Percentiles rank a stretch among this genome's conserved stretches.
Evolutionary conservation across 2,113 vertebrate species (phyloP).

Genomic region (Misgurnus mizolepis): DNA sequence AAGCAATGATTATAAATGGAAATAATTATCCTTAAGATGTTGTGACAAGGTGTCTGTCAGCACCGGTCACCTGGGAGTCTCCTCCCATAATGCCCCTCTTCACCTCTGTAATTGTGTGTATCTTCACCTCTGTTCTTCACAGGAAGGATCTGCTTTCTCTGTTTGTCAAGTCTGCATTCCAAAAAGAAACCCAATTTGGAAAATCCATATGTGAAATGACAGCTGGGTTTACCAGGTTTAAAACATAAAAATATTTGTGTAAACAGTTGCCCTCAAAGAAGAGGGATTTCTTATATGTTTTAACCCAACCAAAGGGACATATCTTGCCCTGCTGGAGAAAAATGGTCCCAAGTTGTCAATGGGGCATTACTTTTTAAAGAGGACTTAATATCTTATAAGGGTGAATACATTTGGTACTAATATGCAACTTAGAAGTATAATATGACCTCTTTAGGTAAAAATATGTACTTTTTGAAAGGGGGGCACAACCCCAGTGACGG

Average conservation of each 20-base stretch:
- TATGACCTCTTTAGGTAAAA: too few species aligned
- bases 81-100: slow-evolving; percentile 46
- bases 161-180: slow-evolving; percentile 8
- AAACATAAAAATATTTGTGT: slow-evolving; percentile 3
- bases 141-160: slow-evolving; percentile 35
- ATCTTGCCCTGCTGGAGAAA: too few species aligned
- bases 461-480: too few species aligned
- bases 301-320: too few species aligned
- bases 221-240: not conserved
- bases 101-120: slow-evolving; percentile 46
- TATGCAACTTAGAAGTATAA: too few species aligned
- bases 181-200: not conserved
- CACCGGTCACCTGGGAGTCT: slow-evolving; percentile 19
- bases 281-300: too few species aligned
- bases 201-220: not conserved
- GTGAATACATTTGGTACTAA: too few species aligned
- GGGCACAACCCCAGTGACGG: too few species aligned
- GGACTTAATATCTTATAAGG: too few species aligned
- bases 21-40: slow-evolving; percentile 6
- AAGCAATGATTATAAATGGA: not conserved
- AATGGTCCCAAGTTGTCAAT: too few species aligned
- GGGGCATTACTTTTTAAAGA: too few species aligned
- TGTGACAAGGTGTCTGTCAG: slow-evolving; percentile 1
- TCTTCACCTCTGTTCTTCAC: slow-evolving; percentile 33
- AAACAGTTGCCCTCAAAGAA: not conserved